A percentile compares a stretch with the other conserved stretches of the same genome.
phyloP scores from a whole-genome alignment of 2,113 vertebrate species.

The Paedocypris sp. region DNA sequence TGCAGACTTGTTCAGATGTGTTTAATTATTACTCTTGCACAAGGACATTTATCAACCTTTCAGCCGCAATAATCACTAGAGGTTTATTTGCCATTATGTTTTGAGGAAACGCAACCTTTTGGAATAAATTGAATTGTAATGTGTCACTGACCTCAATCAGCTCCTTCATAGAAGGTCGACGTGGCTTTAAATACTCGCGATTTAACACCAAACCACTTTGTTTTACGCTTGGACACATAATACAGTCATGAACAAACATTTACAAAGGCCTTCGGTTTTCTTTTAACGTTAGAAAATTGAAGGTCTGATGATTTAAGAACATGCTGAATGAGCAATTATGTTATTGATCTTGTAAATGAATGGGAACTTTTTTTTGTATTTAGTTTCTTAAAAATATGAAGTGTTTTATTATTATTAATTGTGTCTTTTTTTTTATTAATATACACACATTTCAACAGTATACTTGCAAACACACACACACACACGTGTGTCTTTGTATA shows the following conservation, averaged over 20 bases:
- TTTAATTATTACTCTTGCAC: not conserved
- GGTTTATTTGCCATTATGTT: conserved; percentile 6
- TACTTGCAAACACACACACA: too few species aligned
- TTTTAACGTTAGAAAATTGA: too few species aligned
- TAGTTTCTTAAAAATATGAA: too few species aligned
- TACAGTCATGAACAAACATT: not conserved
- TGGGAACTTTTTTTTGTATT: too few species aligned
- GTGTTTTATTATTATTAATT: too few species aligned
- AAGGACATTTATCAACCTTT: not conserved
- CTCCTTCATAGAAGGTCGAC: not conserved
- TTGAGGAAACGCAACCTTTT: not conserved
- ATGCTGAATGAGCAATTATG: too few species aligned
- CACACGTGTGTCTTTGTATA: too few species aligned
- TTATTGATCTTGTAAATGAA: too few species aligned
- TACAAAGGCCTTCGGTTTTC: not conserved
- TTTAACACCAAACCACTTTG: not conserved
- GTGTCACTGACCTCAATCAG: not conserved
- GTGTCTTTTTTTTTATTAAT: too few species aligned
- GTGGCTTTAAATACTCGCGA: not conserved
- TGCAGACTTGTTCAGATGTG: not conserved
- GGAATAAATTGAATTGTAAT: not conserved
- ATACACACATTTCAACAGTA: too few species aligned
- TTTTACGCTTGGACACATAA: not conserved
- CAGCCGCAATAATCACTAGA: conserved; percentile 6
- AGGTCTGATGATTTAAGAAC: too few species aligned